Percentiles rank a stretch among this genome's conserved stretches.
phyloP scores from a whole-genome alignment of 1,140 invertebrate species.

The Whitmania pigra region DNA sequence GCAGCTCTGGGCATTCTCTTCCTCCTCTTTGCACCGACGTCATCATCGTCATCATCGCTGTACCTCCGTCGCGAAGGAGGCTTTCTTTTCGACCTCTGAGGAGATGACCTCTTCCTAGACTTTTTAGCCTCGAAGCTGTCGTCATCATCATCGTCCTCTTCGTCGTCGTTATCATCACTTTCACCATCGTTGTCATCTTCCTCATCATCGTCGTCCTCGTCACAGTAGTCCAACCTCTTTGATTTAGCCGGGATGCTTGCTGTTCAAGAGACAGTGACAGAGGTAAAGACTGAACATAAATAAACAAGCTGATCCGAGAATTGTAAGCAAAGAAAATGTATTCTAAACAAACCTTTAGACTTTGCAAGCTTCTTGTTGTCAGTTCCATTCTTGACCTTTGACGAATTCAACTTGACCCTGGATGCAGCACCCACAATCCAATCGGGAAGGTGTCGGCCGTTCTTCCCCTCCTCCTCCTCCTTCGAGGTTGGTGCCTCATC shows the following conservation, averaged over 20 bases:
- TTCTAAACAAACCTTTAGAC: no score
- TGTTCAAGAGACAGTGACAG: no score
- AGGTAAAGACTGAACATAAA: no score
- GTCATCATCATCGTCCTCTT: neutral
- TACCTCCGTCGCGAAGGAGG: neutral
- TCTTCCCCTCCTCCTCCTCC: no score
- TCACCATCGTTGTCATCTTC: neutral
- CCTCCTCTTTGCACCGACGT: neutral
- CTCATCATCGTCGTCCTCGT: neutral
- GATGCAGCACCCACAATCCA: neutral
- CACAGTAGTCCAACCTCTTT: conserved; percentile 2
- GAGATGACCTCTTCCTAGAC: neutral
- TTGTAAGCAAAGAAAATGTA: no score
- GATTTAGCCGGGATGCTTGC: neutral
- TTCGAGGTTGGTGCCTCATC: no score
- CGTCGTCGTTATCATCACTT: neutral
- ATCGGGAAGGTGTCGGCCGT: neutral
- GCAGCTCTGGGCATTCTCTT: conserved; percentile 11
- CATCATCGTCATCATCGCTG: conserved; percentile 6
- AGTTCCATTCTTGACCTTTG: no score
- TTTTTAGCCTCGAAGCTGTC: neutral
- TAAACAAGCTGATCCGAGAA: no score
- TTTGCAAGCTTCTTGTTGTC: no score
- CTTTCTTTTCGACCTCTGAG: neutral
- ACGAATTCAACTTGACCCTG: neutral